Conservation (phyloP, 2,797 vertebrate genomes). For the Nasua narica region DNA sequence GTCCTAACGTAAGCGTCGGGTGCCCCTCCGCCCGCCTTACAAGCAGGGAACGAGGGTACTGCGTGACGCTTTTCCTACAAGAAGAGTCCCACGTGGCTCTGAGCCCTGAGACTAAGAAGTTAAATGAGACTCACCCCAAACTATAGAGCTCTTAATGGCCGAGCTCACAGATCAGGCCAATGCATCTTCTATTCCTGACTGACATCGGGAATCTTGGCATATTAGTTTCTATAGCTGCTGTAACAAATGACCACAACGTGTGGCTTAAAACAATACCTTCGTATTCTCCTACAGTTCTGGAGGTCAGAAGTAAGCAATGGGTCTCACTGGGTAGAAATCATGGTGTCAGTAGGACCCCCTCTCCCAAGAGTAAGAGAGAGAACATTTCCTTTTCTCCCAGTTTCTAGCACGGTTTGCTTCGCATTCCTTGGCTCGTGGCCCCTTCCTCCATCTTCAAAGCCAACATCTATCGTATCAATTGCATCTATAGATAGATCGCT, state of each 20-base stretch:
- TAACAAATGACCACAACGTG: not conserved
- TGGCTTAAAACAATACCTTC: not conserved
- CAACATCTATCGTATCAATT: not conserved
- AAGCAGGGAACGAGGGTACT: not conserved
- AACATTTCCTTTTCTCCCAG: not conserved
- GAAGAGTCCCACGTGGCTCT: not conserved
- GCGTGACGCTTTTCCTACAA: not conserved
- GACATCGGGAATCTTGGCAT: not conserved
- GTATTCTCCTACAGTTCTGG: not conserved
- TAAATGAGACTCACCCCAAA: not conserved
- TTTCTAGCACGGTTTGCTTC: not conserved
- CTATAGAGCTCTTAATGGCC: not conserved
- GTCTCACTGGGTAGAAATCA: not conserved
- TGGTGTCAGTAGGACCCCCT: not conserved
- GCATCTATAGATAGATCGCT: not conserved
- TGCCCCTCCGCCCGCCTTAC: not conserved
- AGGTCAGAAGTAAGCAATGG: not conserved
- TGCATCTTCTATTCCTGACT: not conserved
- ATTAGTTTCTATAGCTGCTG: not conserved
- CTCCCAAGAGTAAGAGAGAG: not conserved
- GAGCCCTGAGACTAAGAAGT: not conserved
- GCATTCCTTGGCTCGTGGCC: not conserved
- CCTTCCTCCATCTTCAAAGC: not conserved
- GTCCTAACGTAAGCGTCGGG: not conserved
- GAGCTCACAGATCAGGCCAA: not conserved